phyloP scores from a whole-genome alignment of 2,888 invertebrate genomes.

The Brachycybe producta region DNA sequence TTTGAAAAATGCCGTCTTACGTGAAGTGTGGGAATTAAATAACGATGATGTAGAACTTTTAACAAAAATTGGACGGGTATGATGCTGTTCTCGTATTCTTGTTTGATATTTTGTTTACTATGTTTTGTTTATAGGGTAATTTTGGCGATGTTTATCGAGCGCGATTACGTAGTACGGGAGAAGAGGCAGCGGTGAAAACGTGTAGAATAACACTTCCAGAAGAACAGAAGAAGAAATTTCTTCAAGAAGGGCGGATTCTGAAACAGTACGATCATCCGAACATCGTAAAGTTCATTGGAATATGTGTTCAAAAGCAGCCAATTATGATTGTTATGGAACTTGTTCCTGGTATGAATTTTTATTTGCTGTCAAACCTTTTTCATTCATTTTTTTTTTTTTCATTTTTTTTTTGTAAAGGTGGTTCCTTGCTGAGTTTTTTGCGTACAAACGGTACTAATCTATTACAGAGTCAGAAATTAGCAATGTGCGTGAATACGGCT shows the following conservation, averaged over 20 bases:
- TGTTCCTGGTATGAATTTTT: constrained; percentile 51
- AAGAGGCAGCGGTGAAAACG: constrained; percentile 90
- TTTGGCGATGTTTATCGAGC: constrained; percentile 96
- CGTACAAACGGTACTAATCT: constrained; percentile 59
- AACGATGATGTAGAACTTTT: constrained; percentile 84
- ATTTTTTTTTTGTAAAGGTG: constrained; percentile 47
- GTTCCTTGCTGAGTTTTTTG: constrained; percentile 76
- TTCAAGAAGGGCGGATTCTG: constrained; percentile 86
- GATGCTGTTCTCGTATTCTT: constrained; percentile 24
- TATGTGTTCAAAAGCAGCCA: constrained; percentile 94
- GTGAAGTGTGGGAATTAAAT: constrained; percentile 90
- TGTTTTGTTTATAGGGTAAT: constrained; percentile 57
- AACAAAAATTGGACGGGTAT: constrained; percentile 87
- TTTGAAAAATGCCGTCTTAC: constrained; percentile 65
- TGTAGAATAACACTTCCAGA: constrained; percentile 87
- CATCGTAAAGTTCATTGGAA: constrained; percentile 89
- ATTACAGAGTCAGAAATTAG: constrained; percentile 51
- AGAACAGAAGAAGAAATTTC: constrained; percentile 81
- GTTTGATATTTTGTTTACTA: neutral
- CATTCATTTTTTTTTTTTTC: neutral
- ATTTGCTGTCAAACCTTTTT: neutral
- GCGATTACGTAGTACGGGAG: constrained; percentile 56
- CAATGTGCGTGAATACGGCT: constrained; percentile 87
- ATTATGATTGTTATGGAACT: constrained; percentile 99
- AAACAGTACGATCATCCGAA: constrained; percentile 96